A percentile compares a stretch with the other conserved stretches of the same genome.
Evolutionary conservation across 2,113 vertebrate genomes (phyloP).

Genomic region (Silurus asotus): DNA sequence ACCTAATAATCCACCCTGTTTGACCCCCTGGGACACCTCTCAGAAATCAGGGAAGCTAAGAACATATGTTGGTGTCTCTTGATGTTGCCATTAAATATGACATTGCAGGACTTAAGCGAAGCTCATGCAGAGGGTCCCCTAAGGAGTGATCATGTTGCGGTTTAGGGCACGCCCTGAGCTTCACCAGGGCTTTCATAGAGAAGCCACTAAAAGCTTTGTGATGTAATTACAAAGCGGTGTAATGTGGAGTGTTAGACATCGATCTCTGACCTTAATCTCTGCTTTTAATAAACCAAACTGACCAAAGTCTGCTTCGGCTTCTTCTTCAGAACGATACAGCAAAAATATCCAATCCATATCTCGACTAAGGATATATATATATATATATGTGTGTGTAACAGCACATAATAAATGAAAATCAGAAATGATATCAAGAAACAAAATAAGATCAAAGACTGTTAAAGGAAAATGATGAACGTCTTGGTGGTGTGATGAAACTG

Average conservation of each 20-base stretch:
- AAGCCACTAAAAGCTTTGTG: conserved; percentile 54
- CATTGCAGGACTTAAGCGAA: not conserved
- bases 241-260: conserved; percentile 34
- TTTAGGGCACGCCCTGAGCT: conserved; percentile 17
- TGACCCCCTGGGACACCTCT: not conserved
- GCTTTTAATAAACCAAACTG: conserved; percentile 41
- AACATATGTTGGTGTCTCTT: not conserved
- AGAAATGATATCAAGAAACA: not conserved
- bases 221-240: conserved; percentile 45
- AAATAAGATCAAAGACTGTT: too few relatives aligned
- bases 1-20: not conserved
- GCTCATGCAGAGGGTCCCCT: not conserved
- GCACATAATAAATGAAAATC: not conserved
- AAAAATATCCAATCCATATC: not conserved
- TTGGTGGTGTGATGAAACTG: not conserved
- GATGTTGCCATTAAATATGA: not conserved
- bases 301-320: not conserved
- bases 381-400: not conserved
- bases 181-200: conserved; percentile 38
- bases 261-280: conserved; percentile 56
- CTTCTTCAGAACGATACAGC: not conserved
- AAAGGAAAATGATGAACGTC: not conserved
- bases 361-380: not conserved
- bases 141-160: conserved; percentile 24
- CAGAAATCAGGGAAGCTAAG: not conserved